These are phyloP conservation scores for Beris morrisii DNA, from an alignment of 2,888 invertebrate species.

Conservation along the genomic window DNA sequence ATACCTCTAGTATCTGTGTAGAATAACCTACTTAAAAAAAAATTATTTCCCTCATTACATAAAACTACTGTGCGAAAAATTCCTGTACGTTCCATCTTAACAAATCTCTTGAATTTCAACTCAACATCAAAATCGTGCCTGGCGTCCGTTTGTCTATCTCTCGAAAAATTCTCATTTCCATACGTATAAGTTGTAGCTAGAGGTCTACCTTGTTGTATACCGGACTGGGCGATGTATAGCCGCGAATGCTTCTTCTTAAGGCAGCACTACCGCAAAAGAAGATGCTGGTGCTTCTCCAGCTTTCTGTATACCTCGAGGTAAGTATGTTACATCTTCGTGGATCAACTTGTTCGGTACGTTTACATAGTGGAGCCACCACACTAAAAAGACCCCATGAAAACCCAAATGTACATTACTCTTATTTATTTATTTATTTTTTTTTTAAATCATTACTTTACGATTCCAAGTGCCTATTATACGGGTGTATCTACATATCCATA, in stretches of 20 bases:
- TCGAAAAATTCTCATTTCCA: slow-evolving; percentile 21
- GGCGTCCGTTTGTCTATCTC: slow-evolving; percentile 54
- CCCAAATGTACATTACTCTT: no score
- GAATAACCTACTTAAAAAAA: no score
- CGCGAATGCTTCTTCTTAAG: background rate
- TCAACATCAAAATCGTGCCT: slow-evolving; percentile 53
- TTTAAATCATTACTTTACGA: no score
- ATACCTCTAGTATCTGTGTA: no score
- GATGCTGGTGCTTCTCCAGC: background rate
- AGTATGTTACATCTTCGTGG: slow-evolving; percentile 15
- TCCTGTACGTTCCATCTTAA: slow-evolving; percentile 16
- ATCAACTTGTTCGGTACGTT: background rate
- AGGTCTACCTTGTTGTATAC: background rate
- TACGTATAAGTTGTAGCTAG: slow-evolving; percentile 7
- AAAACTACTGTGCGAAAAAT: slow-evolving; percentile 16
- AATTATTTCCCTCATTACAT: no score
- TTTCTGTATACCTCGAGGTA: slow-evolving; percentile 3
- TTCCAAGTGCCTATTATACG: no score
- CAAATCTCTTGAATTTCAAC: slow-evolving; percentile 33
- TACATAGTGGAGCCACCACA: no score
- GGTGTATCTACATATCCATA: no score
- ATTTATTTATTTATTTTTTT: no score
- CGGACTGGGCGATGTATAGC: background rate
- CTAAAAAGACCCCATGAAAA: no score
- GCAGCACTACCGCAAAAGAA: background rate